Percentiles rank a stretch among this genome's conserved stretches.
These are phyloP conservation scores for Agrochola litura DNA, from an alignment of 2,888 invertebrate genomes.

Conservation along the genomic window DNA sequence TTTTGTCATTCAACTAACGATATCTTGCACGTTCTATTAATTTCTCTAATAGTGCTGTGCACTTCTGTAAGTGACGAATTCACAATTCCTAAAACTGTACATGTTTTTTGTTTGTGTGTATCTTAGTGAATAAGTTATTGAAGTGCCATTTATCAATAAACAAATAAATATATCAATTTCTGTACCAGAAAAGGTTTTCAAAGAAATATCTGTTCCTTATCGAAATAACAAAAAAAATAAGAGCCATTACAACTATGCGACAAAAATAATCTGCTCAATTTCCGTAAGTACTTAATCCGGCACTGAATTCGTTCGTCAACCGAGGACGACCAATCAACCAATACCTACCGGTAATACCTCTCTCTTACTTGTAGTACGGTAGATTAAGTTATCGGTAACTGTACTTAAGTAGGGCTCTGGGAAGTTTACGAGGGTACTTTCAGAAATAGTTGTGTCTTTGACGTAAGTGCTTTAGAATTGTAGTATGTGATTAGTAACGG, in stretches of 20 bases:
- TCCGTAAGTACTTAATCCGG: conserved; percentile 24
- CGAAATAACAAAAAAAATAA: background rate
- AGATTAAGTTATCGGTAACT: conserved; percentile 41
- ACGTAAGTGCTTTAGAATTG: background rate
- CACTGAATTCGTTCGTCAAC: conserved; percentile 6
- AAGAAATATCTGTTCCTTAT: too few species aligned
- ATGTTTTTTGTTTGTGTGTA: too few species aligned
- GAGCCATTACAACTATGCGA: background rate
- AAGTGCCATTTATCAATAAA: too few species aligned
- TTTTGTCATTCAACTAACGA: too few species aligned
- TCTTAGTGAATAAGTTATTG: too few species aligned
- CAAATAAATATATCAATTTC: too few species aligned
- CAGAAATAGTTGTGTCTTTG: conserved; percentile 1
- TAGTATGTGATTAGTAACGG: background rate
- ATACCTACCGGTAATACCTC: conserved; percentile 1
- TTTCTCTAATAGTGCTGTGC: too few species aligned
- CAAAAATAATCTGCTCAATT: conserved; percentile 20
- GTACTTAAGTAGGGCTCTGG: conserved; percentile 9
- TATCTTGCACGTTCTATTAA: too few species aligned
- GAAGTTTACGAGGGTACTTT: background rate
- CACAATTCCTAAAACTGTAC: too few species aligned
- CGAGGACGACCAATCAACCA: conserved; percentile 2
- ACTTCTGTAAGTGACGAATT: too few species aligned
- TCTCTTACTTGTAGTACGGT: conserved; percentile 3
- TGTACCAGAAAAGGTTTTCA: too few species aligned